Conservation (phyloP, 2,797 vertebrate genomes). For the Onychomys arenicola region DNA sequence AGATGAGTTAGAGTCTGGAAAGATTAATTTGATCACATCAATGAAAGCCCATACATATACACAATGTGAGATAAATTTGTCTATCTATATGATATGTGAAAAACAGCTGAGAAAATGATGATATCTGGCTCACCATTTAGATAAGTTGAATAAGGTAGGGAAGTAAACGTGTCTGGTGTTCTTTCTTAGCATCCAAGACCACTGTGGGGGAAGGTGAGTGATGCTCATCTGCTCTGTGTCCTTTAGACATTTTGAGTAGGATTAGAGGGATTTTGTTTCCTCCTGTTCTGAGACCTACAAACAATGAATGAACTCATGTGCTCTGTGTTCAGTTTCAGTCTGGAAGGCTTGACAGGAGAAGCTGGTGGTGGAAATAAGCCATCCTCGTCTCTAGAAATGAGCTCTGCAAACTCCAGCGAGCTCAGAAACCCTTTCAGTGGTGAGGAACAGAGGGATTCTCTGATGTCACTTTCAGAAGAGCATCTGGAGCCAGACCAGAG, state of each 20-base stretch:
- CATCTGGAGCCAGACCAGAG: constrained; percentile 90
- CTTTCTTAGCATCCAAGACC: not conserved
- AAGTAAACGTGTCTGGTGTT: not conserved
- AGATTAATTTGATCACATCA: not conserved
- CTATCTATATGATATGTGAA: not conserved
- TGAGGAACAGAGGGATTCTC: constrained; percentile 91
- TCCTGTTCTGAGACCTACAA: not conserved
- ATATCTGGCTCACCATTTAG: not conserved
- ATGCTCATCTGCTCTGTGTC: not conserved
- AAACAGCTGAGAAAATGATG: not conserved
- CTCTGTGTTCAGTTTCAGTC: constrained; percentile 93
- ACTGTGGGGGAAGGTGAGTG: not conserved
- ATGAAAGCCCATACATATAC: not conserved
- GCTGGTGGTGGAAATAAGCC: constrained; percentile 87
- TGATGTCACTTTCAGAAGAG: constrained; percentile 94
- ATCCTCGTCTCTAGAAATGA: constrained; percentile 82
- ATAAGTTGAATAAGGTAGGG: not conserved
- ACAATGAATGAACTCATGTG: constrained; percentile 47
- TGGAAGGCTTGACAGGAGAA: constrained; percentile 94
- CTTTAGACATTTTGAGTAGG: not conserved
- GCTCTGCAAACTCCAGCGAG: constrained; percentile 84
- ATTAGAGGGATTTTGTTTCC: not conserved
- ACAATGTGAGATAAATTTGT: not conserved
- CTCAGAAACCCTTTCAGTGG: constrained; percentile 85
- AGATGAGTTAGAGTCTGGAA: not conserved